Evolutionary conservation across 2,113 vertebrate species (phyloP), one percentile per base, ranked within the genome.

Genomic region (Phyllostomus discolor): DNA sequence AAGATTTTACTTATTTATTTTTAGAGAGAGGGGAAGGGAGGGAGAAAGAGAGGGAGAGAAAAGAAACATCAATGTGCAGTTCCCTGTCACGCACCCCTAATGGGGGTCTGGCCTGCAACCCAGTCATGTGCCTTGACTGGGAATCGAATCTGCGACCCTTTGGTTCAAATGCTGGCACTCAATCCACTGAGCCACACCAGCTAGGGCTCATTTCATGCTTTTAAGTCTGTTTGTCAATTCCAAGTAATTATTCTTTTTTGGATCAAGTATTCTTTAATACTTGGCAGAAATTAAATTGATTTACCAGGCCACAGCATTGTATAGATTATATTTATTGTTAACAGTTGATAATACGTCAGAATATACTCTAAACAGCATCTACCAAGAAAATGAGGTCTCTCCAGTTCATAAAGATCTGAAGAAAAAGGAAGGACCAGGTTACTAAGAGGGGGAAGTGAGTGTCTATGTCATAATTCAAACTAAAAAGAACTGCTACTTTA

Each of bases 361-460:
- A 87, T 82, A 64, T 64, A 3, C 66, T 31, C 12, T 22, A n/a
- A 54, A 73, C 35, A 67, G 22, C 35, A 82, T 33, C 62, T 78
- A 52, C 35, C 70, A 82, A 92, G 35, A 78, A 79, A 62, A 86
- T 10, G 15, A n/a, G 20, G 10, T 75, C 38, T 62, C 67, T 69
- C 59, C 2, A 26, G 26, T 62, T 62, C 69, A 92, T 50, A 87
- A 82, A 78, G 62, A 70, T 38, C 26, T 80, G 50, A 94, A 84
- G 84, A 94, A 90, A 92, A 96, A 94, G 70, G 91, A 97, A 92
- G 93, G 84, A 75, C n/a, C 57, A 70, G 43, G 86, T 67, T 86
- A 80, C 41, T 84, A 28, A 87, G 31, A 85, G 43, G 54, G 43
- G 80, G 76, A 92, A 94, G 91, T 97, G 69, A 72, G 12, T 26